Evolutionary conservation across 2,888 invertebrate species (phyloP), one percentile per base, ranked within the genome.

Genomic region (Pinctada fucata): DNA sequence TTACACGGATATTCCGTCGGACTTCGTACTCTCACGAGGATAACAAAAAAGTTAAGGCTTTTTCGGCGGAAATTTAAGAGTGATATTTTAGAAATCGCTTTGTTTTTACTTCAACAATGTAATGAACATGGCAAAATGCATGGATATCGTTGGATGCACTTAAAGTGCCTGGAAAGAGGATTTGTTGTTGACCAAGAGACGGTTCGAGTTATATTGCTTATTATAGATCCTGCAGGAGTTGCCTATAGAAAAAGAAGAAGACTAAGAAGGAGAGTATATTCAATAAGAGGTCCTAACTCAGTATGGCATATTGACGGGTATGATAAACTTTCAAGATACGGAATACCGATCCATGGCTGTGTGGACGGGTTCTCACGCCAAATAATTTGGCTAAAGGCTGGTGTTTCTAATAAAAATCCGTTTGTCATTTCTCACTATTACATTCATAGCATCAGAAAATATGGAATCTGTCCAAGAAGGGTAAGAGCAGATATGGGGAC

Each of bases 221-320:
- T 75, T 64, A 45, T 75, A 45, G 75, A 80, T 10, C 75, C 80
- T 0, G 64, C 47, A 3, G 75, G 78, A 3, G 67, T 80, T 16
- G 67, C 31, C 1, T 10, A 8, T 0, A 47, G 78, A 52, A 64
- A 13, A 47, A 49, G 13, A 6, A 58, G 73, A 45, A 47, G 72
- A 10, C 52, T 78, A 6, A 58, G 52, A n/a, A 72, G 78, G 70
- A 50, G 80, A 3, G 8, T 31, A n/a, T 80, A 80, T 49, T 31
- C 16, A 10, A 52, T 51, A 49, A 3, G 5, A 10, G 77, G 78
- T 2, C 75, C 78, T 10, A 78, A 75, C 16, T 63, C 49, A 1
- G 8, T 75, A 2, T 80, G 80, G 80, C 77, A 80, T 52, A 72
- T 80, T 2, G 80, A 80, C 31, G 73, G 74, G 5, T 80, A 74